These are phyloP conservation scores for Centropus unirufus DNA, from an alignment of 2,113 vertebrate species.

Conservation along the genomic window DNA sequence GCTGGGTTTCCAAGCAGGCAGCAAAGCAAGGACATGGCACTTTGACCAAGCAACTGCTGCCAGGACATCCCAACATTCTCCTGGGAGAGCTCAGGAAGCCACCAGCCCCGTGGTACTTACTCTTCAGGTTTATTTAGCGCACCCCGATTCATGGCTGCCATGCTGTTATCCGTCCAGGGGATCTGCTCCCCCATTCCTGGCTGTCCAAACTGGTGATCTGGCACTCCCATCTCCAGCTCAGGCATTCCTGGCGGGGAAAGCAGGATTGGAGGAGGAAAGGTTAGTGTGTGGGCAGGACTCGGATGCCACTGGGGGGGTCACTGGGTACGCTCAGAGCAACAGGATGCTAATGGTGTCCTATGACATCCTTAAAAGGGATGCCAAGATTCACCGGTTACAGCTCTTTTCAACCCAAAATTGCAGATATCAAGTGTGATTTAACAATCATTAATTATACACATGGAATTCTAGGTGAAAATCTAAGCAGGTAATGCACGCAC, in stretches of 20 bases:
- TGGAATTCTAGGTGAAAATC: neutral
- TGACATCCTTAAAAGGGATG: neutral
- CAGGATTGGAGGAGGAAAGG: neutral
- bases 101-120: slow-evolving; percentile 58
- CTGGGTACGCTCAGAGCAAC: neutral
- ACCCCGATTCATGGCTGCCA: slow-evolving; percentile 67
- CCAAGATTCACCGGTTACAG: neutral
- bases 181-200: slow-evolving; percentile 73
- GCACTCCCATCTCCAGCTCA: slow-evolving; percentile 75
- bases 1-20: neutral
- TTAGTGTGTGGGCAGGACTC: fast-evolving
- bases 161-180: slow-evolving; percentile 72
- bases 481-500: fast-evolving
- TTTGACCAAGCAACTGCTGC: neutral
- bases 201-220: slow-evolving; percentile 76
- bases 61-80: neutral
- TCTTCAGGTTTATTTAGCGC: slow-evolving; percentile 71
- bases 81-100: neutral
- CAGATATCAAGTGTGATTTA: neutral
- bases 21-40: neutral
- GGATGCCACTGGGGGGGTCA: neutral
- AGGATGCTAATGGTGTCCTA: neutral
- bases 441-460: no score
- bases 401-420: neutral
- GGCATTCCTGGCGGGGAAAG: slow-evolving; percentile 67